Evolutionary conservation across 2,113 vertebrate genomes (phyloP), one percentile per base, ranked within the genome.

Genomic region (Sterna hirundo): DNA sequence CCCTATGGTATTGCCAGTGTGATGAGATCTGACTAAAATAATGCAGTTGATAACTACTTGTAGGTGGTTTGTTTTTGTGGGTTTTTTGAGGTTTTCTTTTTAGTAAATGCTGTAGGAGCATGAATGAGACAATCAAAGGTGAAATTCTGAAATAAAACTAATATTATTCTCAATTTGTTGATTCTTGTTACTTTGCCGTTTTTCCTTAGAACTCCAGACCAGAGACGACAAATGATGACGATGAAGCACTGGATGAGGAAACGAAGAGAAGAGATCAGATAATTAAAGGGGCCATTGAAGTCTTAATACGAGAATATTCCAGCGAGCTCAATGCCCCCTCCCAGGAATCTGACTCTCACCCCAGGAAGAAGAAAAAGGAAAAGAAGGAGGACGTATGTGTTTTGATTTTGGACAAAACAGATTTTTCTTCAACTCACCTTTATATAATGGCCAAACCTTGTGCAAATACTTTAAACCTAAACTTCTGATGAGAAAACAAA

Each of bases 211-310:
- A 97, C 82, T 95, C 97, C 46, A 98, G 98, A 90, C 96, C 97
- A 15, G 99, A 99, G 93, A 96, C 98, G 3, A 98, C 98, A 81
- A 98, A 98, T 51, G 99, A 99, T 14, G 99, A 99, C 5, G 99
- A 99, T n/a, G 99, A 99, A 94, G 98, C 98, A 81, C 98, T 99
- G 81, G 99, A 99, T 93, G 99, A 99, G 96, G 99, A 99, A 97
- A 99, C 99, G 0, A 99, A 99, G 96, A 99, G 99, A 98, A 98
- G 99, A 98, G 99, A 99, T 98, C 99, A 99, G 95, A 98, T 99
- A 70, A 98, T 99, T 94, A 99, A 99, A 98, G 99, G 99, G 86
- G 99, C 99, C 58, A 99, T 99, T 94, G 99, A 99, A 94, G 99
- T 99, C 85, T 96, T 99, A 97, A 99, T 99, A 97, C 98, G 99